These are phyloP conservation scores for Urocitellus parryii DNA, from an alignment of 2,113 vertebrate genomes.

Conservation along the genomic window DNA sequence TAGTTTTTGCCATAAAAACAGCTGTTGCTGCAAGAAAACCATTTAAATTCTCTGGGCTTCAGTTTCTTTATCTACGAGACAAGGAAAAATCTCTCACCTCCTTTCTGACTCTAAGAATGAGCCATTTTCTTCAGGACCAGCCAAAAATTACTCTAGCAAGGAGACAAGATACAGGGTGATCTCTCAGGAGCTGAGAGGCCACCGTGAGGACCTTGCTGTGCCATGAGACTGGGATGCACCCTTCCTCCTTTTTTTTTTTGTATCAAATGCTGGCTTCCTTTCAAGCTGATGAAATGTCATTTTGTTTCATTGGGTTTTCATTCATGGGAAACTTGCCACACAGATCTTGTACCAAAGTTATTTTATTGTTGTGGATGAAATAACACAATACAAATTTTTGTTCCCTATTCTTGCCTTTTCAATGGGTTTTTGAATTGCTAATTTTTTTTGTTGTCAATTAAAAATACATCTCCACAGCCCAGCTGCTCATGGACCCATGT, in stretches of 20 bases:
- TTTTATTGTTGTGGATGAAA: slow-evolving; percentile 49
- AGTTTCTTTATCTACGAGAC: slow-evolving; percentile 46
- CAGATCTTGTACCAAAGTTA: slow-evolving; percentile 40
- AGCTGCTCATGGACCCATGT: background rate
- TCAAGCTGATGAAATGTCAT: slow-evolving; percentile 51
- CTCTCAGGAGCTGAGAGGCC: background rate
- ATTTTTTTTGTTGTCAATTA: slow-evolving; percentile 51
- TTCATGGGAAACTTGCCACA: slow-evolving; percentile 46
- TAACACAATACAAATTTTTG: background rate
- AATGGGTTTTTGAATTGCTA: slow-evolving; percentile 54
- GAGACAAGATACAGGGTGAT: background rate
- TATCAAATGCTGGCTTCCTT: slow-evolving; percentile 8
- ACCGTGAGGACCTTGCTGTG: background rate
- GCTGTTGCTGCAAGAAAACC: background rate
- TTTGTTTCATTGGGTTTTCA: slow-evolving; percentile 58
- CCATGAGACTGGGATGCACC: background rate
- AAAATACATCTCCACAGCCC: slow-evolving; percentile 54
- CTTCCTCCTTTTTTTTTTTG: background rate
- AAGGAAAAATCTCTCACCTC: background rate
- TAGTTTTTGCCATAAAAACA: background rate
- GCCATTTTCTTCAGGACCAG: background rate
- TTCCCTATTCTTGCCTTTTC: slow-evolving; percentile 23
- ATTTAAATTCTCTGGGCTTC: background rate
- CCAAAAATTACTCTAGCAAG: slow-evolving; percentile 7
- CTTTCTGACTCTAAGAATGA: background rate